Evolutionary conservation across 1,140 invertebrate species (phyloP).

Genomic region (Drosophila santomea): DNA sequence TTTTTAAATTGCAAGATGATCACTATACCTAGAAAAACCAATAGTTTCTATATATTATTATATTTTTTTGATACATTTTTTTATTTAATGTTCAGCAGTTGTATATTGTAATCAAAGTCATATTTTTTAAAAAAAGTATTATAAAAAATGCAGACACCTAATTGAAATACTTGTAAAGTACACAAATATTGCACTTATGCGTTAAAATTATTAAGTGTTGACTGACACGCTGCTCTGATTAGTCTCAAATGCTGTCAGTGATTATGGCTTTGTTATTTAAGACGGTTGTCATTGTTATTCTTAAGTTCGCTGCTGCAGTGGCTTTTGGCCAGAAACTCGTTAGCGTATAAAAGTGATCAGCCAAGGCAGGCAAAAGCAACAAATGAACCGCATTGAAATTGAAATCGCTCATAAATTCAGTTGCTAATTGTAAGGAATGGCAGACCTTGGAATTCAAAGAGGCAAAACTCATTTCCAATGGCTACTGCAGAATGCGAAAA

Average conservation of each 20-base stretch:
- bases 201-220: neutral
- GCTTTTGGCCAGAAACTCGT: conserved; percentile 56
- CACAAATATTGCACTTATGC: too few species aligned
- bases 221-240: conserved; percentile 29
- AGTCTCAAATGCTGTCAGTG: conserved; percentile 39
- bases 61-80: too few species aligned
- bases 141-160: too few species aligned
- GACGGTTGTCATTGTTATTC: conserved; percentile 19
- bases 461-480: conserved; percentile 54
- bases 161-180: too few species aligned
- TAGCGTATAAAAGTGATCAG: conserved; percentile 49
- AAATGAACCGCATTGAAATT: conserved; percentile 66
- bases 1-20: conserved; percentile 4
- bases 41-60: too few species aligned
- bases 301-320: conserved; percentile 24
- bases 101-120: too few species aligned
- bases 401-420: conserved; percentile 82
- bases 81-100: too few species aligned
- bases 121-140: too few species aligned
- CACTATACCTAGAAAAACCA: neutral
- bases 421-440: conserved; percentile 80
- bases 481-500: conserved; percentile 59
- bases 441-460: conserved; percentile 73
- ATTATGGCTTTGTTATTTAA: conserved; percentile 50
- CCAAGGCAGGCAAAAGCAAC: conserved; percentile 30